Percentiles rank a stretch among this genome's conserved stretches.
Evolutionary conservation across 2,888 invertebrate species (phyloP).

Genomic region (Leucozona laternaria): DNA sequence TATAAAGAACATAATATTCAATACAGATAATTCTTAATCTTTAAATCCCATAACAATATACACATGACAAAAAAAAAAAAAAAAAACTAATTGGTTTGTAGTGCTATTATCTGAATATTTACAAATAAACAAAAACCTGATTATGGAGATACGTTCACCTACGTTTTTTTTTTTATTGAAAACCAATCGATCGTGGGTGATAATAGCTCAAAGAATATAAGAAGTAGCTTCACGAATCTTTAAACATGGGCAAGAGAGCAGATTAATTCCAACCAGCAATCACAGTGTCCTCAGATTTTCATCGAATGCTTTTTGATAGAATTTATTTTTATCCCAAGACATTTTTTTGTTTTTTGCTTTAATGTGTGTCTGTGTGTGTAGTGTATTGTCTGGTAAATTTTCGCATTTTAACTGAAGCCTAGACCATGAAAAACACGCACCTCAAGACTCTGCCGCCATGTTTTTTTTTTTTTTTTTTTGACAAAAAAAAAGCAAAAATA

Average conservation of each 20-base stretch:
- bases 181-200: conserved; percentile 74
- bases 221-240: conserved; percentile 14
- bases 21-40: background rate
- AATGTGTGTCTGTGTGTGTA: conserved; percentile 28
- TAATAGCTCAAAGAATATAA: conserved; percentile 51
- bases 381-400: conserved; percentile 62
- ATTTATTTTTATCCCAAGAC: conserved; percentile 65
- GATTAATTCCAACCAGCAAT: background rate
- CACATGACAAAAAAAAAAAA: background rate
- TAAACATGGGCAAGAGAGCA: background rate
- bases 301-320: conserved; percentile 55
- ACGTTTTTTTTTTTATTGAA: conserved; percentile 49
- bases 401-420: conserved; percentile 48
- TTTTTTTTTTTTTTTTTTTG: background rate
- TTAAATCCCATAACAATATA: conserved; percentile 1
- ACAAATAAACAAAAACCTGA: background rate
- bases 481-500: conserved; percentile 14
- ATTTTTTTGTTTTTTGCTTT: background rate
- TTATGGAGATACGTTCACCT: conserved; percentile 10
- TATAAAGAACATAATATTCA: background rate
- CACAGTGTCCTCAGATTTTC: conserved; percentile 46
- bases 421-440: conserved; percentile 53
- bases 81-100: background rate
- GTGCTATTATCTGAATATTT: conserved; percentile 1
- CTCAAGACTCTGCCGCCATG: conserved; percentile 6